phyloP scores from a whole-genome alignment of 2,797 vertebrate genomes.

The Chelon auratus region DNA sequence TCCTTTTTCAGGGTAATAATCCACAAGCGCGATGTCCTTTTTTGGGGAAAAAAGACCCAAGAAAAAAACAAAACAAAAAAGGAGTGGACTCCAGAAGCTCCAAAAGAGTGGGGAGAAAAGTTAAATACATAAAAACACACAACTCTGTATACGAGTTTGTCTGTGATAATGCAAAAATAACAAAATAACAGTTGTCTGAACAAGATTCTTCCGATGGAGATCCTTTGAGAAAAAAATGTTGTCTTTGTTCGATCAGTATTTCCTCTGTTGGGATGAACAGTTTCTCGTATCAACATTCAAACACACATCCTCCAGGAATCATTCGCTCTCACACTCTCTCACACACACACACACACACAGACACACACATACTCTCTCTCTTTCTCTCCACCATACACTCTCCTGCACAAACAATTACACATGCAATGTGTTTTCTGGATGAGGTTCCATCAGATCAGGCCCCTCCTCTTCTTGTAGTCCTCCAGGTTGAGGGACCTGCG shows the following conservation, averaged over 20 bases:
- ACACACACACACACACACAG: slow-evolving; percentile 19
- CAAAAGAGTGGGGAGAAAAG: slow-evolving; percentile 49
- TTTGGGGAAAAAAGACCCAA: slow-evolving; percentile 7
- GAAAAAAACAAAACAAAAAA: slow-evolving; percentile 26
- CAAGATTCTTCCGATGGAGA: slow-evolving; percentile 69
- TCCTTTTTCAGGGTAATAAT: slow-evolving; percentile 70
- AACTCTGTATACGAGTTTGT: slow-evolving; percentile 69
- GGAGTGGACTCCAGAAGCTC: slow-evolving; percentile 55
- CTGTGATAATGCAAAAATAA: slow-evolving; percentile 68
- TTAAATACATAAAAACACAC: slow-evolving; percentile 74
- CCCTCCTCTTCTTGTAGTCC: slow-evolving; percentile 99
- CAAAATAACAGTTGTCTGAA: slow-evolving; percentile 66
- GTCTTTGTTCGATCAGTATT: slow-evolving; percentile 73
- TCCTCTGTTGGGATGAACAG: slow-evolving; percentile 80
- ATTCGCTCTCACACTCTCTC: slow-evolving; percentile 22
- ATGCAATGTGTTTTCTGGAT: slow-evolving; percentile 85
- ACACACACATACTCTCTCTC: slow-evolving; percentile 11
- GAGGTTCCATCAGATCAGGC: slow-evolving; percentile 90
- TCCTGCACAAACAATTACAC: slow-evolving; percentile 68
- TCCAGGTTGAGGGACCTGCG: slow-evolving; percentile 97
- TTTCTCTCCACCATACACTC: slow-evolving; percentile 10
- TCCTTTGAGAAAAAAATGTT: slow-evolving; percentile 69
- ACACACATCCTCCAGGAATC: slow-evolving; percentile 51
- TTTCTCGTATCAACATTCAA: slow-evolving; percentile 68
- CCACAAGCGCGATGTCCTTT: slow-evolving; percentile 59